Conservation (phyloP, 2,888 invertebrate genomes). For the Entomobrya proxima region DNA sequence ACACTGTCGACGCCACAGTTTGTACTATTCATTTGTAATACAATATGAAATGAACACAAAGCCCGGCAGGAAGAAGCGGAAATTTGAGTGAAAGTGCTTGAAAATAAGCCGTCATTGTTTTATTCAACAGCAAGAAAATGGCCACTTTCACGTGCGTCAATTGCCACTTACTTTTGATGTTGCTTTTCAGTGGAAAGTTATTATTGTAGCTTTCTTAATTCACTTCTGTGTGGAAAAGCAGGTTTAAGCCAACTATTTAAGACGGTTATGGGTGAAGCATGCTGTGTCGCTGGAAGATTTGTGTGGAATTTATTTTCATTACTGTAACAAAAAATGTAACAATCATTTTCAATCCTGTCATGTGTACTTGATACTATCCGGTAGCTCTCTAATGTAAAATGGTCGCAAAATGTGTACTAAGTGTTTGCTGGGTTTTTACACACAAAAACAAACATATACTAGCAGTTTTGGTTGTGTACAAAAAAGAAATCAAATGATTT, state of each 20-base stretch:
- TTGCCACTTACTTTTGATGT: slow-evolving; percentile 45
- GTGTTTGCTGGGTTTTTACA: no score
- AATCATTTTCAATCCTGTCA: neutral
- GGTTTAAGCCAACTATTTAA: neutral
- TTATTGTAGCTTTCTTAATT: neutral
- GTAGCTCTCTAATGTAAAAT: no score
- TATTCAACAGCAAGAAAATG: slow-evolving; percentile 28
- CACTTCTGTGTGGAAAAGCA: no score
- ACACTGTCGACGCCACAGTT: neutral
- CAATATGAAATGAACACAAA: neutral
- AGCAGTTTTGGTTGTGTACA: neutral
- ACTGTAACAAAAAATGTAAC: neutral
- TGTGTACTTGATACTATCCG: no score
- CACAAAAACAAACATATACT: no score
- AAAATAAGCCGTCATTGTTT: slow-evolving; percentile 45
- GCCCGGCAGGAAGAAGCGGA: neutral
- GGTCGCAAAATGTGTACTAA: no score
- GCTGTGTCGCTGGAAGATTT: no score
- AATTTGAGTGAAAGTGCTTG: slow-evolving; percentile 36
- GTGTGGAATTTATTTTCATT: neutral
- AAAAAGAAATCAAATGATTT: slow-evolving; percentile 35
- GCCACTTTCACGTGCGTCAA: slow-evolving; percentile 54
- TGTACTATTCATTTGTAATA: no score
- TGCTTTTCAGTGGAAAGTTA: neutral
- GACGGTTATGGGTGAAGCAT: no score